These are phyloP conservation scores for Tetragnatha montana DNA, from an alignment of 2,888 invertebrate species.

Conservation along the genomic window DNA sequence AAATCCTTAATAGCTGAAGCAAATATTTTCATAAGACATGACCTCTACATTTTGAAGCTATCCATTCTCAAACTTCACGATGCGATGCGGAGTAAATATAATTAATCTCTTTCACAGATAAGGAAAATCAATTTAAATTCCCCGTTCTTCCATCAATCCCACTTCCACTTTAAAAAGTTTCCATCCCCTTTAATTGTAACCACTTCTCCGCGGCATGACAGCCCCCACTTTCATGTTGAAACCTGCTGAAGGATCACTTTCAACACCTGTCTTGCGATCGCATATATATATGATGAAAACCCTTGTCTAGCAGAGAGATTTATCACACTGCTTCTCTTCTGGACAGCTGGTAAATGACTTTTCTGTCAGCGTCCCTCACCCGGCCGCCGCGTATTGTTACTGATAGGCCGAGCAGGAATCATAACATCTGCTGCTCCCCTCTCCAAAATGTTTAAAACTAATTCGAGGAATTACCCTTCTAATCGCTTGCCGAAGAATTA, in stretches of 20 bases:
- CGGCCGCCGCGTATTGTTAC: slow-evolving; percentile 26
- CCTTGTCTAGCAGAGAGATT: slow-evolving; percentile 48
- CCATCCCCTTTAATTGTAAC: background rate
- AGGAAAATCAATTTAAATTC: background rate
- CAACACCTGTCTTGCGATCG: slow-evolving; percentile 32
- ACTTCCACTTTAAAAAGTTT: background rate
- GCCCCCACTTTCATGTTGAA: slow-evolving; percentile 9
- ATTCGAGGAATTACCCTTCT: slow-evolving; percentile 31
- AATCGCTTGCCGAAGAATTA: slow-evolving; percentile 31
- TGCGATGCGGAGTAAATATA: background rate
- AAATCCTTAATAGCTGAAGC: too few species aligned
- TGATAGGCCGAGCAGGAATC: slow-evolving; percentile 44
- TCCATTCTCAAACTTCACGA: too few species aligned
- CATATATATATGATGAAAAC: slow-evolving; percentile 46
- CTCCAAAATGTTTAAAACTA: slow-evolving; percentile 46
- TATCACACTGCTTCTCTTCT: slow-evolving; percentile 30
- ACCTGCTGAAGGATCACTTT: slow-evolving; percentile 9
- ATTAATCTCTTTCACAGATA: background rate
- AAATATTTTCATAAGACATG: too few species aligned
- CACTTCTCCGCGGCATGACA: background rate
- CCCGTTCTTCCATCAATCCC: background rate
- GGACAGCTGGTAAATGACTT: slow-evolving; percentile 53
- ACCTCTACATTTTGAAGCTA: too few species aligned
- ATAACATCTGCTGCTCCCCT: slow-evolving; percentile 41
- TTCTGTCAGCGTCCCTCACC: slow-evolving; percentile 32